Base-by-base conservation (phyloP, 2,888 invertebrate species). In the Nomada fabriciana region DNA sequence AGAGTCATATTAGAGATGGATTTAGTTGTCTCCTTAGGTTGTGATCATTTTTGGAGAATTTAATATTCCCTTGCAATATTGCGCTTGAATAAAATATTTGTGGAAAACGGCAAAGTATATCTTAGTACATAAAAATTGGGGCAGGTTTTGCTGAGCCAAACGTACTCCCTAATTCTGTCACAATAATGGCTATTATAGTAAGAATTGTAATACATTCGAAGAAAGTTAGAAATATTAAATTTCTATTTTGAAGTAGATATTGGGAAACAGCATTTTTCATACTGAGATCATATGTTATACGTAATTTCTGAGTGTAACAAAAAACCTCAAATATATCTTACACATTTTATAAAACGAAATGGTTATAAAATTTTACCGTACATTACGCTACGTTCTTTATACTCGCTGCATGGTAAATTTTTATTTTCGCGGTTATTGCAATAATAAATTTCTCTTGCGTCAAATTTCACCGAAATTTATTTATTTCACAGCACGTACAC, bases 341-440 rank as follows among this genome's bases (percentile, higher is more conserved):
- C 20, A 23, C 15, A 53, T 53, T 53, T 15, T 15, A 15, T 15
- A 23, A 53, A 67, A 67, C 5, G 9, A 53, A 18, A 53, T 18
- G 20, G 20, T 20, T 36, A 47, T 7, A 36, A 18, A 55, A 42
- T 36, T 13, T 42, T 23, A 20, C 9, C 2, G 4, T 15, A 50
- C 47, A 59, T n/a, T 47, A 20, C 9, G 9, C n/a, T n/a, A n/a
- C 9, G 4, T 3, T 18, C 20, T 43, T 57, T 18, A 63, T 57
- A 36, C 20, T 11, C 15, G 43, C 20, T 15, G 29, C 15, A n/a
- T 5, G 42, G 20, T 11, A 20, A 55, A 64, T 64, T 72, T 53
- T n/a, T 20, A 72, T 64, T 72, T 53, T 43, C 23, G 43, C 53
- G 7, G 9, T 25, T 50, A 68, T 59, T 52, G n/a, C 20, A 60